Base-by-base conservation (phyloP, 2,888 invertebrate species). In the Acanthosepion pharaonis region DNA sequence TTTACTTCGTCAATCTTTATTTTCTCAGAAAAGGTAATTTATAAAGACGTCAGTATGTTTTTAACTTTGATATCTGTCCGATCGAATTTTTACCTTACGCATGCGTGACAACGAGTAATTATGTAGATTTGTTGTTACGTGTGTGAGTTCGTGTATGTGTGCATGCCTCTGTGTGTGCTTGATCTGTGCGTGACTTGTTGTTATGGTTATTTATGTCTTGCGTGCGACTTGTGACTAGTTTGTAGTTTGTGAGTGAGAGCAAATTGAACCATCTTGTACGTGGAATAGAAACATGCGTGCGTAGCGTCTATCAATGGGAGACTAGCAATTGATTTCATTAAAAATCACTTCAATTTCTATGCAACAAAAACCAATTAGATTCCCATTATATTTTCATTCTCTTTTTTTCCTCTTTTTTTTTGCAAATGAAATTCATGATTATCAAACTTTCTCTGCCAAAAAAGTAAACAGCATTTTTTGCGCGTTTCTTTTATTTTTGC, bases 361-460 rank as follows among this genome's bases (percentile, higher is more conserved):
- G 78, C 78, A 78, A 33, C 78, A 78, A 78, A 78, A 78, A 78
- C 78, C 78, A 78, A 78, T 78, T 78, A 78, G 78, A 78, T 78
- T 78, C n/a, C 78, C 78, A 78, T 78, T 78, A 78, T 78, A n/a
- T 78, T 78, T 78, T 78, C n/a, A 15, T 78, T n/a, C n/a, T n/a
- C n/a, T 78, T 5, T 78, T 78, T n/a, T 78, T n/a, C 18, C 18
- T 11, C 1, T 78, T 33, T 78, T 78, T 11, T 8, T n/a, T n/a
- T 11, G 20, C 59, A 59, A 78, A 78, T 78, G n/a, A 33, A 78
- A 78, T 78, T 33, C n/a, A n/a, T 78, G 78, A 78, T 78, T 78
- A 78, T 78, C 78, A 78, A n/a, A 78, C 78, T 78, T 78, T 78
- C 3, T 9, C n/a, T 78, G 15, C 78, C n/a, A 33, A n/a, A 78